phyloP scores from a whole-genome alignment of 2,797 vertebrate genomes.

The Siniperca scherzeri region DNA sequence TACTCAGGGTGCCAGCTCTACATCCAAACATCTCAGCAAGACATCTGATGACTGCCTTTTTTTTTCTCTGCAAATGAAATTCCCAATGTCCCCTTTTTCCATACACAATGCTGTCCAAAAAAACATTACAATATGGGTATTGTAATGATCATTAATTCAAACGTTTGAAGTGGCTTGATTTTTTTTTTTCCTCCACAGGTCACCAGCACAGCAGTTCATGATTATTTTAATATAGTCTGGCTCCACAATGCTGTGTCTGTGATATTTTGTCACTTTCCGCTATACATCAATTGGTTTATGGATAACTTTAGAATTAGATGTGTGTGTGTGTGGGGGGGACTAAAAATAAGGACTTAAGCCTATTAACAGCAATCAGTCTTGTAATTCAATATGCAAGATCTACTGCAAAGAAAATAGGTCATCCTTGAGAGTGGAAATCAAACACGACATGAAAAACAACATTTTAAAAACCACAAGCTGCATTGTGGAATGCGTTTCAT shows the following conservation, averaged over 20 bases:
- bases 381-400: constrained; percentile 71
- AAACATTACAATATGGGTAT: constrained; percentile 70
- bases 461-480: constrained; percentile 55
- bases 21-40: constrained; percentile 85
- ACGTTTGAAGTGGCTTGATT: constrained; percentile 70
- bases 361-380: constrained; percentile 72
- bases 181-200: constrained; percentile 61
- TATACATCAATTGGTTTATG: constrained; percentile 59
- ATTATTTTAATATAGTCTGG: constrained; percentile 72
- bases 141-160: constrained; percentile 76
- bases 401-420: constrained; percentile 75
- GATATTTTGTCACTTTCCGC: constrained; percentile 71
- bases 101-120: constrained; percentile 63
- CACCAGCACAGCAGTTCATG: constrained; percentile 62
- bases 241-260: constrained; percentile 56
- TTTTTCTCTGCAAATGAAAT: constrained; percentile 69
- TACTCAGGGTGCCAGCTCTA: constrained; percentile 81
- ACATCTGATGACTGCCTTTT: constrained; percentile 78
- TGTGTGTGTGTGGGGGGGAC: constrained; percentile 6
- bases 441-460: constrained; percentile 60
- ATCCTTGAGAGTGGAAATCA: constrained; percentile 57
- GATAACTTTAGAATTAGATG: constrained; percentile 66
- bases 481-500: constrained; percentile 50
- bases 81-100: constrained; percentile 65
- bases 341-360: constrained; percentile 72